A percentile compares a stretch with the other conserved stretches of the same genome.
phyloP scores from a whole-genome alignment of 2,888 invertebrate genomes.

The Acronicta psi region DNA sequence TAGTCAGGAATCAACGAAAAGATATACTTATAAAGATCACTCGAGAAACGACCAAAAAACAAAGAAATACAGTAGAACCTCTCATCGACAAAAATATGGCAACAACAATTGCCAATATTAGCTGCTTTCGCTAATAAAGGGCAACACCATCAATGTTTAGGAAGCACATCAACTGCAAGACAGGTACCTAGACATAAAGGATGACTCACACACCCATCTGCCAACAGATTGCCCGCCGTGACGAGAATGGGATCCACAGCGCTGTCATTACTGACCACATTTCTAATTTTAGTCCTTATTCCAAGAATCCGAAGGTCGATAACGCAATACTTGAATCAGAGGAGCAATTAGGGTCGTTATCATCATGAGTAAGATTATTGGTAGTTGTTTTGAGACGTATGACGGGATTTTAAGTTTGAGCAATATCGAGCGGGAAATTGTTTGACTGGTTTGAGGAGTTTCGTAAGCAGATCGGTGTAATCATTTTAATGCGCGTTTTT shows the following conservation, averaged over 20 bases:
- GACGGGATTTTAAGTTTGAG: constrained; percentile 37
- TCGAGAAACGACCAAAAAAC: no score
- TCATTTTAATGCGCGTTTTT: no score
- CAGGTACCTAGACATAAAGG: constrained; percentile 39
- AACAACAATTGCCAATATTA: no score
- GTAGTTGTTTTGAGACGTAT: constrained; percentile 38
- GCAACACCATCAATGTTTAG: not conserved
- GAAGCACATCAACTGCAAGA: constrained; percentile 13
- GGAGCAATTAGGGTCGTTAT: constrained; percentile 56
- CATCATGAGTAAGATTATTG: constrained; percentile 53
- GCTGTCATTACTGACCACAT: constrained; percentile 52
- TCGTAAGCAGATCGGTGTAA: not conserved
- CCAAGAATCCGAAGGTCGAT: constrained; percentile 30
- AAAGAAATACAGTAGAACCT: no score
- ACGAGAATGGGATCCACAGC: constrained; percentile 57
- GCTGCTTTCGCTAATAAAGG: no score
- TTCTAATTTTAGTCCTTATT: constrained; percentile 42
- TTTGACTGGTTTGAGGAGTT: constrained; percentile 10
- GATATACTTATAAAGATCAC: no score
- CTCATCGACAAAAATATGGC: no score
- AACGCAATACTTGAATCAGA: constrained; percentile 25
- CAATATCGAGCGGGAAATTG: constrained; percentile 22
- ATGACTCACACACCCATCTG: constrained; percentile 58
- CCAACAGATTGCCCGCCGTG: constrained; percentile 54
- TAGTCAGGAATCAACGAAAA: no score